Evolutionary conservation across 2,888 invertebrate species (phyloP).

Genomic region (Drosophila fungiperda): DNA sequence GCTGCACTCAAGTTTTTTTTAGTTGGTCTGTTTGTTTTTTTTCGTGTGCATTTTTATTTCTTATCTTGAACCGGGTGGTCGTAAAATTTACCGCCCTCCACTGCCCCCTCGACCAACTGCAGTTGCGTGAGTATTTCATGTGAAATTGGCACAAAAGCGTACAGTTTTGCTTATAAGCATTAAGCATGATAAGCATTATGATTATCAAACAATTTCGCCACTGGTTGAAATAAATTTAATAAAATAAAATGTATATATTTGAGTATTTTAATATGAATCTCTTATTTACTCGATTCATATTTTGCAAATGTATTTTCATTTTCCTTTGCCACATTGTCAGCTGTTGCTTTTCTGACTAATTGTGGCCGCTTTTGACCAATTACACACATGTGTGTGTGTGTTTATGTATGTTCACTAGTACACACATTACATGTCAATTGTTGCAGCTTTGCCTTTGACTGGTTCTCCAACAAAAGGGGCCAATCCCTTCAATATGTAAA

Average conservation of each 20-base stretch:
- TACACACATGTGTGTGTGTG: slow-evolving; percentile 28
- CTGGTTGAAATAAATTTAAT: slow-evolving; percentile 44
- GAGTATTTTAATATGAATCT: background rate
- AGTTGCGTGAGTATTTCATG: slow-evolving; percentile 53
- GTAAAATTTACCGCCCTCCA: slow-evolving; percentile 11
- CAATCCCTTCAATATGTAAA: slow-evolving; percentile 68
- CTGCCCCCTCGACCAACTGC: slow-evolving; percentile 17
- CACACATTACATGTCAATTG: slow-evolving; percentile 69
- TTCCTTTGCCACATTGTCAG: background rate
- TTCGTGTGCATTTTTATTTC: slow-evolving; percentile 1
- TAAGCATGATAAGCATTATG: no score
- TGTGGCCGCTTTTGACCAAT: slow-evolving; percentile 61
- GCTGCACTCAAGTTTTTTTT: background rate
- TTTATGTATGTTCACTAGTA: background rate
- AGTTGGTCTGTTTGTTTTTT: background rate
- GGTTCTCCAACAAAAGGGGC: slow-evolving; percentile 30
- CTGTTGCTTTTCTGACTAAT: slow-evolving; percentile 66
- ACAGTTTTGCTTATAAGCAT: slow-evolving; percentile 73
- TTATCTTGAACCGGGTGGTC: slow-evolving; percentile 49
- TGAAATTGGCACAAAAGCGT: slow-evolving; percentile 75
- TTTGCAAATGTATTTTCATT: background rate
- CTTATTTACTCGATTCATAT: background rate
- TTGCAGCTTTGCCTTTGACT: slow-evolving; percentile 21
- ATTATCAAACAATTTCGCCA: no score
- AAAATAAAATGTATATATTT: background rate